Percentiles rank a stretch among this genome's conserved stretches.
These are phyloP conservation scores for Troilus luridus DNA, from an alignment of 2,888 invertebrate genomes.

Conservation along the genomic window DNA sequence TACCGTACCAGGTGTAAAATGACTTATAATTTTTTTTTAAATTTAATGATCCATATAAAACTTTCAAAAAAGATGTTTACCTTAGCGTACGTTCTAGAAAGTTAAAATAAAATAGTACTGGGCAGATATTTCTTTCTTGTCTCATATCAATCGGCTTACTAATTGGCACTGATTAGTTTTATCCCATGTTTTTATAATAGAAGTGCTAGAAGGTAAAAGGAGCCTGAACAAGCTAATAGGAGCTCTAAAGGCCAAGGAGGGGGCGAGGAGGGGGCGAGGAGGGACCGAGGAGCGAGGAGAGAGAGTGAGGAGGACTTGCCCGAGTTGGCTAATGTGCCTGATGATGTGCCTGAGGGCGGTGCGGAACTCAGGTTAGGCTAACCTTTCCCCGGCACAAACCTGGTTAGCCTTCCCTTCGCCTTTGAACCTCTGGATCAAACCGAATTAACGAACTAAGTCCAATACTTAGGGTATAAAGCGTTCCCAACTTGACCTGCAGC, in stretches of 20 bases:
- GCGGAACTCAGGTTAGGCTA: slow-evolving; percentile 1
- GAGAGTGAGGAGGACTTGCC: no score
- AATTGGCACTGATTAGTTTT: not conserved
- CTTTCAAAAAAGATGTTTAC: no score
- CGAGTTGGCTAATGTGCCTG: slow-evolving; percentile 40
- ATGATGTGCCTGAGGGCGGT: slow-evolving; percentile 19
- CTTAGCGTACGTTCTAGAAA: no score
- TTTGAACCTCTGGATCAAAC: slow-evolving; percentile 45
- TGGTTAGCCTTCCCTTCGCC: slow-evolving; percentile 29
- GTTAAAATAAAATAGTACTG: no score
- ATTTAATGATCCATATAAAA: no score
- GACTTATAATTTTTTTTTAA: no score
- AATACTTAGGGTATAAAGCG: slow-evolving; percentile 23
- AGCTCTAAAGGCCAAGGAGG: not conserved
- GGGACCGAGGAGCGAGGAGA: no score
- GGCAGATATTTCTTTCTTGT: not conserved
- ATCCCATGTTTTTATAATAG: not conserved
- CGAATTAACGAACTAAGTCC: slow-evolving; percentile 25
- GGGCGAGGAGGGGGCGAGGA: not conserved
- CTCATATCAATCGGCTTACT: not conserved
- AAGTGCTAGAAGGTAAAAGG: not conserved
- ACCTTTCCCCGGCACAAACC: slow-evolving; percentile 17
- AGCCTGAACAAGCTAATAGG: not conserved
- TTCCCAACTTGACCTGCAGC: not conserved
- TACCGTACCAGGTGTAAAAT: no score